Conservation (phyloP, 1,140 invertebrate species). For the Ephestia elutella region DNA sequence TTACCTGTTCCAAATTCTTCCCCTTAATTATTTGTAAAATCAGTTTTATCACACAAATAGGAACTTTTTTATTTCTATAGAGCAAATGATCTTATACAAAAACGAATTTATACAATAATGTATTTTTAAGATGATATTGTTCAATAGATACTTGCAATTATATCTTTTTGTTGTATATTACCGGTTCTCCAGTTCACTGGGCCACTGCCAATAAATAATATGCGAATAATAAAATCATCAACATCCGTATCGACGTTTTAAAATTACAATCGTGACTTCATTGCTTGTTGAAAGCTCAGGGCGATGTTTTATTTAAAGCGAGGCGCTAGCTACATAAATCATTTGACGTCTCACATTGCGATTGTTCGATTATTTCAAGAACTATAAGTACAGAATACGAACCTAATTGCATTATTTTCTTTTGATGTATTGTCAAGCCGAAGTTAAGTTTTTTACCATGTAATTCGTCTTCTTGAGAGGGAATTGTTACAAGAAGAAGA, state of each 20-base stretch:
- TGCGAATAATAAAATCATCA: conserved; percentile 57
- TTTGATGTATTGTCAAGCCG: background rate
- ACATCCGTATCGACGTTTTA: conserved; percentile 59
- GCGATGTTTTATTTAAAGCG: conserved; percentile 68
- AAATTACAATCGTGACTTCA: conserved; percentile 72
- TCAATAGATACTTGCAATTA: no score
- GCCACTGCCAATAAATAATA: conserved; percentile 18
- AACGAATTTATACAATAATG: no score
- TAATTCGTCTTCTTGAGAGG: no score
- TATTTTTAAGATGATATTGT: no score
- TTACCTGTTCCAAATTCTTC: no score
- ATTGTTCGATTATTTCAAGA: conserved; percentile 61
- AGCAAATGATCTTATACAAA: no score
- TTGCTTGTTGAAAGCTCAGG: conserved; percentile 66
- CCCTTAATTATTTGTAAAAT: no score
- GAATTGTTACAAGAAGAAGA: no score
- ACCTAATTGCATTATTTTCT: conserved; percentile 40
- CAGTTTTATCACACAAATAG: no score
- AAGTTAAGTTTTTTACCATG: no score
- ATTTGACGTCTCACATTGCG: conserved; percentile 56
- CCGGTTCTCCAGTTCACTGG: background rate
- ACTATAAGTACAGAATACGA: conserved; percentile 53
- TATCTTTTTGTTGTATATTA: background rate
- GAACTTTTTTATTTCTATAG: no score
- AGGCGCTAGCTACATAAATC: conserved; percentile 67